Percentiles rank a stretch among this genome's conserved stretches.
These are phyloP conservation scores for Orestias chungarensis DNA, from an alignment of 2,797 vertebrate species.

Conservation along the genomic window DNA sequence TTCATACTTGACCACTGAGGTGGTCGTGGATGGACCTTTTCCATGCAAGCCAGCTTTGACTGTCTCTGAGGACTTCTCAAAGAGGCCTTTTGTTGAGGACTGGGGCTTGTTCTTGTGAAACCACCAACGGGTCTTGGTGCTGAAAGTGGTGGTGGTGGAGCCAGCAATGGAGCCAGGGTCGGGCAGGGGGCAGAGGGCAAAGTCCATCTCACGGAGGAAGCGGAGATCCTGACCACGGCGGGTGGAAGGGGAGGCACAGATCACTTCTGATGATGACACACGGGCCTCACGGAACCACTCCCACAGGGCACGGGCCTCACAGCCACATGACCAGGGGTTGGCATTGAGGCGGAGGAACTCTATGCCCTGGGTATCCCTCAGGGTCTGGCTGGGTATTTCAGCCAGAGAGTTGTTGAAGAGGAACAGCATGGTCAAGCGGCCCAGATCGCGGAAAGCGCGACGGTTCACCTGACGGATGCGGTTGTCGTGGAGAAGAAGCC, in stretches of 20 bases:
- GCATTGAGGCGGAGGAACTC: slow-evolving; percentile 95
- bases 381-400: slow-evolving; percentile 88
- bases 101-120: slow-evolving; percentile 85
- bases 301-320: slow-evolving; percentile 91
- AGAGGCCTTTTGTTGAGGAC: slow-evolving; percentile 80
- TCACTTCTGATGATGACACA: slow-evolving; percentile 90
- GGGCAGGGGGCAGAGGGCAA: slow-evolving; percentile 87
- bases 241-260: slow-evolving; percentile 87
- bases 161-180: slow-evolving; percentile 83
- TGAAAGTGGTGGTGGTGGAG: slow-evolving; percentile 85
- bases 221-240: slow-evolving; percentile 90
- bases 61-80: slow-evolving; percentile 81
- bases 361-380: slow-evolving; percentile 89
- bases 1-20: slow-evolving; percentile 88
- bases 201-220: slow-evolving; percentile 89
- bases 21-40: slow-evolving; percentile 79
- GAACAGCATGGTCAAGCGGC: slow-evolving; percentile 95
- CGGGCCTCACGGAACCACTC: slow-evolving; percentile 92
- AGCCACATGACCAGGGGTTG: slow-evolving; percentile 97
- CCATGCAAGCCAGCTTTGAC: slow-evolving; percentile 79
- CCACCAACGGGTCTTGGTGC: slow-evolving; percentile 82
- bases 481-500: slow-evolving; percentile 94
- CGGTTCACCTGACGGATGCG: slow-evolving; percentile 89
- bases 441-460: slow-evolving; percentile 88
- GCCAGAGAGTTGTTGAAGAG: slow-evolving; percentile 97